phyloP scores from a whole-genome alignment of 2,797 vertebrate genomes.

The Tiaroga cobitis region DNA sequence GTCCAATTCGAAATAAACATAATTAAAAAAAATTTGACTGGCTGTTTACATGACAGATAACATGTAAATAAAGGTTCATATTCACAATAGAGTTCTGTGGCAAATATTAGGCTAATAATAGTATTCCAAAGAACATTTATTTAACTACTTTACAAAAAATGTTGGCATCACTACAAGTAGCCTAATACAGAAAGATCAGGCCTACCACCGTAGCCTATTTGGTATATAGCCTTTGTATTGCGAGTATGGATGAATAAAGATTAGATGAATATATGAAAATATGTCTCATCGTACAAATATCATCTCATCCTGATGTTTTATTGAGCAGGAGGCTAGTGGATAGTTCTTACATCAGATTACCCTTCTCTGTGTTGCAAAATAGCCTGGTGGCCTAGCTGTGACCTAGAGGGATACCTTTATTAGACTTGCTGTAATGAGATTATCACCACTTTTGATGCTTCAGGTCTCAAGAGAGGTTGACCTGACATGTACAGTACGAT shows the following conservation, averaged over 20 bases:
- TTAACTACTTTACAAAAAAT: neutral
- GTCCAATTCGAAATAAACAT: neutral
- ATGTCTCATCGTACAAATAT: too few relatives aligned
- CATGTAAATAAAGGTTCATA: neutral
- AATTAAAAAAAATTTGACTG: too few relatives aligned
- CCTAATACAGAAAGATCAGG: neutral
- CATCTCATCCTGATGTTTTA: constrained; percentile 31
- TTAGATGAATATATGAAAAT: neutral
- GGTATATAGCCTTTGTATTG: neutral
- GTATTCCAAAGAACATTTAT: neutral
- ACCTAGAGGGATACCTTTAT: constrained; percentile 43
- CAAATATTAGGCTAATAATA: neutral
- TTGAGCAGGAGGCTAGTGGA: neutral
- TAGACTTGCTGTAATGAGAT: constrained; percentile 54
- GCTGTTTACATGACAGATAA: neutral
- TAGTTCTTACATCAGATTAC: constrained; percentile 11
- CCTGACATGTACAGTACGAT: constrained; percentile 1
- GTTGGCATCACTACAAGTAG: neutral
- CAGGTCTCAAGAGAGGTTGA: neutral
- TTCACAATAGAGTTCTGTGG: neutral
- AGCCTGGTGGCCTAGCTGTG: neutral
- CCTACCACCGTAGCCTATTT: constrained; percentile 1
- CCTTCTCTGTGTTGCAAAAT: neutral
- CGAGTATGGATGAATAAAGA: constrained; percentile 28
- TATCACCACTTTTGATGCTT: constrained; percentile 39